Base-by-base conservation (phyloP, 2,113 vertebrate genomes). In the Periophthalmodon schlosseri region DNA sequence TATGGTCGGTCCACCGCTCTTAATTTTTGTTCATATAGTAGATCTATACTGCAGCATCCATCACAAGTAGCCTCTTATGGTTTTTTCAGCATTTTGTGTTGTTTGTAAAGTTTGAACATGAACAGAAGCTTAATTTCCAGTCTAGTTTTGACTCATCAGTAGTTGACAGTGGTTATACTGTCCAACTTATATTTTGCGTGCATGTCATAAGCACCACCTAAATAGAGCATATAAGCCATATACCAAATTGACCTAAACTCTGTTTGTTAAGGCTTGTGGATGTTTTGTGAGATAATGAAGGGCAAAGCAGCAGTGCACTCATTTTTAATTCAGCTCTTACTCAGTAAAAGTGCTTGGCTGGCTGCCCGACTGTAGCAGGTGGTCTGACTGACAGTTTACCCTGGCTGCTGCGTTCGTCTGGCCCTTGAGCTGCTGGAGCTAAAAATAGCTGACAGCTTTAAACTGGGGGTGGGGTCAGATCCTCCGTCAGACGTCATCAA, bases 401-500 rank as follows among this genome's bases (percentile, higher is more conserved):
- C 82, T 83, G 78, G 76, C 80, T 74, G 79, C 60, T 65, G 63
- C 28, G 60, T 79, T 58, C 78, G 70, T 84, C 73, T 72, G 78
- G 80, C 70, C 77, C 86, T 82, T 70, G 80, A 83, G 76, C 67
- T 68, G 64, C 65, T 28, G 64, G 71, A 72, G 63, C 83, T 90
- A 89, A 88, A 91, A 84, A 89, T 91, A 90, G 81, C 84, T 33
- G 69, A 4, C 60, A 70, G 86, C 78, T 81, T 74, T 75, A 68
- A 84, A 28, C 11, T 28, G 16, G 61, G 61, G 16, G 61, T 28
- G 58, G 69, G 75, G 69, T 65, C 77, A 86, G 75, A 72, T 81
- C 80, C 71, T 70, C 75, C 9, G 60, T 5, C 33, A 34, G 61
- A 64, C 61, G 61, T 64, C 61, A 64, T 20, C 61, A 64, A 36